phyloP scores from a whole-genome alignment of 2,797 vertebrate genomes.

The Oreochromis mossambicus region DNA sequence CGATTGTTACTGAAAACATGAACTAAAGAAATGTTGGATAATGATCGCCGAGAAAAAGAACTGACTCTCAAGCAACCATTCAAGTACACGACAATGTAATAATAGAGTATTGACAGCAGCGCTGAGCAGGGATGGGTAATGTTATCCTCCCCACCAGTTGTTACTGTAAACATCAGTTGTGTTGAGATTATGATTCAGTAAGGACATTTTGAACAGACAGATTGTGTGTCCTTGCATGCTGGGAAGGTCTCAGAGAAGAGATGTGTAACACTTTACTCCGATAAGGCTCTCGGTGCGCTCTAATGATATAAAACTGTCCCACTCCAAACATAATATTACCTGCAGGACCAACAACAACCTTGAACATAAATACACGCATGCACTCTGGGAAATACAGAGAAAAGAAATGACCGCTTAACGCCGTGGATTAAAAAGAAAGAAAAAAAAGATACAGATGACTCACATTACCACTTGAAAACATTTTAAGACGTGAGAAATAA shows the following conservation, averaged over 20 bases:
- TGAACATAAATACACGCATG: conserved; percentile 14
- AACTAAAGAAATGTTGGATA: background rate
- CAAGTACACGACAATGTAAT: background rate
- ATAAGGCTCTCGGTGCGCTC: background rate
- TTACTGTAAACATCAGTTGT: background rate
- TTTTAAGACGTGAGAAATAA: conserved; percentile 24
- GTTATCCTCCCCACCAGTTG: background rate
- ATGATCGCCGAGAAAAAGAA: background rate
- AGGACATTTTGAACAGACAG: background rate
- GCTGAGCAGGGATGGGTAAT: background rate
- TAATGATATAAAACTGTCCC: background rate
- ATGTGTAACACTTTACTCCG: background rate
- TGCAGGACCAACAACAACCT: conserved; percentile 16
- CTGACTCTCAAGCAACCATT: background rate
- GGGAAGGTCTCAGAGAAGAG: background rate
- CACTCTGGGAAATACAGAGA: background rate
- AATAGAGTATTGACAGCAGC: background rate
- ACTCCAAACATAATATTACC: background rate
- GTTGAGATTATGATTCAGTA: background rate
- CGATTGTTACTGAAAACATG: background rate
- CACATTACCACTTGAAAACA: conserved; percentile 28
- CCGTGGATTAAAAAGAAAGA: background rate
- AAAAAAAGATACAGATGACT: background rate
- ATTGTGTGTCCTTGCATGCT: background rate
- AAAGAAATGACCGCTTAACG: background rate